Conservation (phyloP, 2,113 vertebrate genomes). For the Perca fluviatilis region DNA sequence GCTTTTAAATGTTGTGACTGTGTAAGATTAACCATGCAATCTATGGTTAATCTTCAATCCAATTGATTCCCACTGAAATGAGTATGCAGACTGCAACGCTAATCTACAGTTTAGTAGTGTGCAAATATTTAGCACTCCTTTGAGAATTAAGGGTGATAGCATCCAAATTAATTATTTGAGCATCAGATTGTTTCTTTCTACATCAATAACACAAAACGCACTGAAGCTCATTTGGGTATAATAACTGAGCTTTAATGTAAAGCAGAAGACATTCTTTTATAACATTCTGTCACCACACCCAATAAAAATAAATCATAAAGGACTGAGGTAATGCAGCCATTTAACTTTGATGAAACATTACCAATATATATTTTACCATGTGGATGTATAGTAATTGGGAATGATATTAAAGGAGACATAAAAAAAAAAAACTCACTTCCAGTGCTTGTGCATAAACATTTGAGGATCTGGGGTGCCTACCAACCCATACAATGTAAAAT, state of each 20-base stretch:
- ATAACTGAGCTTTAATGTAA: neutral
- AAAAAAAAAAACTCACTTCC: no score
- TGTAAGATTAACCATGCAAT: slow-evolving; percentile 9
- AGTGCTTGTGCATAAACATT: no score
- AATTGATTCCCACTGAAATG: slow-evolving; percentile 23
- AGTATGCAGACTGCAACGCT: slow-evolving; percentile 25
- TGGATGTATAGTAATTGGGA: neutral
- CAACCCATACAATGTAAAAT: no score
- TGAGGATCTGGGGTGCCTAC: no score
- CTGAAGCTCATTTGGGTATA: slow-evolving; percentile 24
- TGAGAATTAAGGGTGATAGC: slow-evolving; percentile 3
- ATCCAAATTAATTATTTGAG: slow-evolving; percentile 22
- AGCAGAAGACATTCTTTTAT: neutral
- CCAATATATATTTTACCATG: neutral
- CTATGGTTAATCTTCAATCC: slow-evolving; percentile 35
- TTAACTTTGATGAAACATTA: neutral
- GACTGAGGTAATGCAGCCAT: neutral
- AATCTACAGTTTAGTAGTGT: slow-evolving; percentile 9
- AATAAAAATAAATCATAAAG: neutral
- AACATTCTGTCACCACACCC: neutral
- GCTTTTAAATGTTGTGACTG: slow-evolving; percentile 30
- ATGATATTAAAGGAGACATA: neutral
- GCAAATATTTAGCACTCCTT: slow-evolving; percentile 30
- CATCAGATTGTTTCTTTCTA: slow-evolving; percentile 23
- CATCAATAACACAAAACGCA: slow-evolving; percentile 15